Base-by-base conservation (phyloP, 2,113 vertebrate species). In the Oreochromis aureus region DNA sequence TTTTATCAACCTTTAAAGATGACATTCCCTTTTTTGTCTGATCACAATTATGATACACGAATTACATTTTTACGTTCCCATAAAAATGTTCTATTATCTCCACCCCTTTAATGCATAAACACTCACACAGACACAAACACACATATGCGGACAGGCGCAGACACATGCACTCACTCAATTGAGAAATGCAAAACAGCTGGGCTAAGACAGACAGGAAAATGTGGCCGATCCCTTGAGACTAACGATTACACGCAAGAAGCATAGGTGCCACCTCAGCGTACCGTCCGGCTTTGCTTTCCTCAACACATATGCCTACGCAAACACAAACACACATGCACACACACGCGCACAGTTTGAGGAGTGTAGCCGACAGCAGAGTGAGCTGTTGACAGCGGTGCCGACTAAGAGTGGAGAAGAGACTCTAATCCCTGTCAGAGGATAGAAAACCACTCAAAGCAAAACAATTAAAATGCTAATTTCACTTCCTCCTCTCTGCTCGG, bases 391-490 rank as follows among this genome's bases (percentile, higher is more conserved):
- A 86, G 88, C 44, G 69, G 78, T 71, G 87, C 84, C 4, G 80
- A 82, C 83, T 89, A 56, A 76, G 73, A 90, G 86, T 39, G 7
- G 80, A 84, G 86, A 73, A 84, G 83, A 90, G 87, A 85, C 76
- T 89, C 89, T 95, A 94, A 95, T 94, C 93, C 94, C 89, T 88
- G 91, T 93, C 93, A 91, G 66, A 84, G 90, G 91, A 91, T 85
- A 91, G 89, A 91, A 94, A 92, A 91, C 86, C 92, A 93, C 93
- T 94, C 90, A 88, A 89, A 95, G 94, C 92, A 93, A 96, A 94
- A 96, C 95, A 96, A 96, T 95, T 95, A 95, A 95, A 96, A 95
- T 96, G 95, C 93, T 93, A 96, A 96, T 96, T 95, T 91, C 39
- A 83, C 88, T 92, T 93, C 88, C 92, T 93, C 85, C 87, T 91